Percentiles rank a stretch among this genome's conserved stretches.
Evolutionary conservation across 1,140 invertebrate genomes (phyloP).

Genomic region (Cylas formicarius): DNA sequence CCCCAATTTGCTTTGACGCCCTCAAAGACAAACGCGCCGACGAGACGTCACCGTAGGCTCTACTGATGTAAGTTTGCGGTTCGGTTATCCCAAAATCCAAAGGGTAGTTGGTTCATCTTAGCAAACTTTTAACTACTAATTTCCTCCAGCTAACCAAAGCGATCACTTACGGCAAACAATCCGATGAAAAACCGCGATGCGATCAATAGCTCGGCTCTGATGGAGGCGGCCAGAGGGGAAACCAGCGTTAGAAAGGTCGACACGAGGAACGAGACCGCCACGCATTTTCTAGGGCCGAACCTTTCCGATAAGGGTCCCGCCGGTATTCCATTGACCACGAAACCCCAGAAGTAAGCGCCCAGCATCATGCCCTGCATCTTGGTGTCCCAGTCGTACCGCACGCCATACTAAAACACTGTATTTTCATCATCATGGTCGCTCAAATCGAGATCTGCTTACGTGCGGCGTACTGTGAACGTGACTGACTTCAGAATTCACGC

Average conservation of each 20-base stretch:
- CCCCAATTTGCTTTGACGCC: no score
- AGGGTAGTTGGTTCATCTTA: not conserved
- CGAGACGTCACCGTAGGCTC: no score
- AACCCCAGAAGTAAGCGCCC: constrained; percentile 61
- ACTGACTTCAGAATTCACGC: not conserved
- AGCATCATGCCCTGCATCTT: constrained; percentile 58
- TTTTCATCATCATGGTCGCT: not conserved
- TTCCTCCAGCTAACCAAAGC: not conserved
- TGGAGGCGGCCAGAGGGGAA: constrained; percentile 54
- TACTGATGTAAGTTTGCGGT: not conserved
- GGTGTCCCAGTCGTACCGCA: constrained; percentile 50
- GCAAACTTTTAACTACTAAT: not conserved
- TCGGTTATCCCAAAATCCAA: not conserved
- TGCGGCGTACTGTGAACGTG: no score
- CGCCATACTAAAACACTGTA: constrained; percentile 29
- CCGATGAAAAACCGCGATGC: constrained; percentile 58
- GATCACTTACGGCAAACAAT: constrained; percentile 55
- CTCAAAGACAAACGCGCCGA: no score
- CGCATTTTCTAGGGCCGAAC: constrained; percentile 50
- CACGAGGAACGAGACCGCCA: constrained; percentile 58
- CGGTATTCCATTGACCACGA: constrained; percentile 33
- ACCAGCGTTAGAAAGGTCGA: constrained; percentile 62
- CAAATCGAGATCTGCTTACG: not conserved
- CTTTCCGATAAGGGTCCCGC: constrained; percentile 37
- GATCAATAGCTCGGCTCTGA: constrained; percentile 55